Percentiles rank a stretch among this genome's conserved stretches.
phyloP scores from a whole-genome alignment of 2,888 invertebrate genomes.

The Acanthoscelides obtectus region DNA sequence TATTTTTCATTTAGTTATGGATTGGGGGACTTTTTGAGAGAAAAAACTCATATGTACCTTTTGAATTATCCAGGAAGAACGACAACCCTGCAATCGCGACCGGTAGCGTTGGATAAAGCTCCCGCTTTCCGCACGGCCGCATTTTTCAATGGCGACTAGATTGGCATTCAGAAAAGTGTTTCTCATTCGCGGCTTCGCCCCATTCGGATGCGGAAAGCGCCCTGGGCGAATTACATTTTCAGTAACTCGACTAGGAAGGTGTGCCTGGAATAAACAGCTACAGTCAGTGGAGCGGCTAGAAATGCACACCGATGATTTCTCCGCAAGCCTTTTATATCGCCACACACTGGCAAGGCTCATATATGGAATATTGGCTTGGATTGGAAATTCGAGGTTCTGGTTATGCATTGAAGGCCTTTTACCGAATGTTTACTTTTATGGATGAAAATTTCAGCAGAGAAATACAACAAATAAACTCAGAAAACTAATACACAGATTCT shows the following conservation, averaged over 20 bases:
- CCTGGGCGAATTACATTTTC: constrained; percentile 40
- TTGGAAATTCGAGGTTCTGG: not conserved
- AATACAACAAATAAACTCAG: no score
- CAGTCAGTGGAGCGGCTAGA: constrained; percentile 14
- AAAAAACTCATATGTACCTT: no score
- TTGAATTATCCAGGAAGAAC: no score
- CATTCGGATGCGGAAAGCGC: constrained; percentile 39
- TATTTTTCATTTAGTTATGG: no score
- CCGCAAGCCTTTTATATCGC: constrained; percentile 5
- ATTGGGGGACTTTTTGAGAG: no score
- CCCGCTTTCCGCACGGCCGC: constrained; percentile 33
- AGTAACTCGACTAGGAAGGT: constrained; percentile 39
- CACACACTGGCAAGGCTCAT: constrained; percentile 16
- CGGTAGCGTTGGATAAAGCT: not conserved
- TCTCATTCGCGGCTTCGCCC: constrained; percentile 31
- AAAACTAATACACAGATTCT: no score
- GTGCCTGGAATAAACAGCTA: constrained; percentile 36
- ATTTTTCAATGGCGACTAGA: constrained; percentile 31
- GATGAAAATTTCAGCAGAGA: no score
- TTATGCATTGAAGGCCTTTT: not conserved
- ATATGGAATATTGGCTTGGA: not conserved
- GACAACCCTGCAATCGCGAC: no score
- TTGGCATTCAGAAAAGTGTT: constrained; percentile 33
- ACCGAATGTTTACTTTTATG: no score
- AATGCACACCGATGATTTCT: constrained; percentile 27